These are phyloP conservation scores for Scaptomyza caliginosa DNA, from an alignment of 2,888 invertebrate species.

Conservation along the genomic window DNA sequence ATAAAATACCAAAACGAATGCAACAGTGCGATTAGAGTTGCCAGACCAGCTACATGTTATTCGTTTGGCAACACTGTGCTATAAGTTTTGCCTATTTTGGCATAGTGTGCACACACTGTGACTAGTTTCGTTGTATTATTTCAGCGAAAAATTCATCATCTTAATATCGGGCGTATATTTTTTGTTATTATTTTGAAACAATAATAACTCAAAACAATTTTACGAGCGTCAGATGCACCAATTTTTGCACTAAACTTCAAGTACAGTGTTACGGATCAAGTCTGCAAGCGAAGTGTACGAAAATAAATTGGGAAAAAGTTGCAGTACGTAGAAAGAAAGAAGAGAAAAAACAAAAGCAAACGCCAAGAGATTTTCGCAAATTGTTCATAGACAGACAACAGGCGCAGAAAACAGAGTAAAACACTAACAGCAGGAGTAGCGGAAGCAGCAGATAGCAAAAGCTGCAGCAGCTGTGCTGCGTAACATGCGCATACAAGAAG, in stretches of 20 bases:
- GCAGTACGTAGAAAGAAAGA: slow-evolving; percentile 50
- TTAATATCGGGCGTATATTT: slow-evolving; percentile 47
- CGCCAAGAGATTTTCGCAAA: slow-evolving; percentile 41
- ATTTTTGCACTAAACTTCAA: slow-evolving; percentile 27
- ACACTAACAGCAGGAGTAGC: not conserved
- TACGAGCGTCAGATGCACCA: slow-evolving; percentile 31
- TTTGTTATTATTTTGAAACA: slow-evolving; percentile 53
- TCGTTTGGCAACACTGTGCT: slow-evolving; percentile 31
- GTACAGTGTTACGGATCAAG: slow-evolving; percentile 27
- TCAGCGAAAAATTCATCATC: slow-evolving; percentile 63
- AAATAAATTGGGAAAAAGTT: slow-evolving; percentile 37
- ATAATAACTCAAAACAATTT: slow-evolving; percentile 45
- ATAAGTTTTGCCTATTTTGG: slow-evolving; percentile 21
- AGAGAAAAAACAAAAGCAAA: slow-evolving; percentile 43
- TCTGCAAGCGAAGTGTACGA: slow-evolving; percentile 32
- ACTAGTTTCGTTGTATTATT: slow-evolving; percentile 53
- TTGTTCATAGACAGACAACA: slow-evolving; percentile 15
- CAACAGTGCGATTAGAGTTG: slow-evolving; percentile 22
- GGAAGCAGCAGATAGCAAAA: slow-evolving; percentile 10
- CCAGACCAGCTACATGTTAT: not conserved
- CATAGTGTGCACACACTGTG: slow-evolving; percentile 50
- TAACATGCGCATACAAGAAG: slow-evolving; percentile 44
- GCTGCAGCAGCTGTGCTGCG: slow-evolving; percentile 46
- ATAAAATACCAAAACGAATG: slow-evolving; percentile 1
- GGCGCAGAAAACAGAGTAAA: not conserved